A percentile compares a stretch with the other conserved stretches of the same genome.
phyloP scores from a whole-genome alignment of 2,888 invertebrate genomes.

The Athalia circularis region DNA sequence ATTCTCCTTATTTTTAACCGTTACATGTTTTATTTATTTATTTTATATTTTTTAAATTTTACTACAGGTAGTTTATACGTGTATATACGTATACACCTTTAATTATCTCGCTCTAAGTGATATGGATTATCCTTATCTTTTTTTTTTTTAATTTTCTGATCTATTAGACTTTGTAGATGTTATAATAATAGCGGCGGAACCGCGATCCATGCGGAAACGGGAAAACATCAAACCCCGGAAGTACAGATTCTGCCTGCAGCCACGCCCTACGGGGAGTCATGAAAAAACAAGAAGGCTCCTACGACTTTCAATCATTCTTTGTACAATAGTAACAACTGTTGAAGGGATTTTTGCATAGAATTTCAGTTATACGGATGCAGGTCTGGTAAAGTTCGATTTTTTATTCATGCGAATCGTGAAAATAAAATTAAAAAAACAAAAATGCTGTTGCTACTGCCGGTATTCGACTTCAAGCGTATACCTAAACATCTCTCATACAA shows the following conservation, averaged over 20 bases:
- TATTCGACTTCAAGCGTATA: background rate
- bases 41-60: background rate
- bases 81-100: background rate
- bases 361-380: too few relatives aligned
- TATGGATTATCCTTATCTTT: background rate
- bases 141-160: background rate
- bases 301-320: background rate
- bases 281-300: constrained; percentile 7
- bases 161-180: background rate
- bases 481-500: too few relatives aligned
- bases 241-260: background rate
- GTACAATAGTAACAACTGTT: background rate
- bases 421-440: background rate
- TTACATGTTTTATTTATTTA: background rate
- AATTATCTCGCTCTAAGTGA: background rate
- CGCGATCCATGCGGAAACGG: background rate
- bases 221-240: background rate
- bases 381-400: too few relatives aligned
- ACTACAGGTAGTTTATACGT: too few relatives aligned
- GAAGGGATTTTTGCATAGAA: too few relatives aligned
- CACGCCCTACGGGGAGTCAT: constrained; percentile 16
- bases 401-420: too few relatives aligned
- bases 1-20: background rate
- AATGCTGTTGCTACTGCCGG: background rate
- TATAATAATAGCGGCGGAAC: background rate